phyloP scores from a whole-genome alignment of 2,888 invertebrate genomes.

The Entomobrya multifasciata region DNA sequence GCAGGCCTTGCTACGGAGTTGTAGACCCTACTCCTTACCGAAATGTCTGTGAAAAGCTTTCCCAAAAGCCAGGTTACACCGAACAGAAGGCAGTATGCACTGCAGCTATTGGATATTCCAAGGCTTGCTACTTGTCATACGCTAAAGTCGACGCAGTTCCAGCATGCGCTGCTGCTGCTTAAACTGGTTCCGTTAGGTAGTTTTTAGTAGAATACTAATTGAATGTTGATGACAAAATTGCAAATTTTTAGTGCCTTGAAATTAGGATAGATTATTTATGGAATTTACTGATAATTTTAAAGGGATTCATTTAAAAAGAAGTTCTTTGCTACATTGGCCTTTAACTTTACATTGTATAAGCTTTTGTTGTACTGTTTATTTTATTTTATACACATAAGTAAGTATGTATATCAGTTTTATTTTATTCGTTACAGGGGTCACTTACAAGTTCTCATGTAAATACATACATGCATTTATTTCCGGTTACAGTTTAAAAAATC shows the following conservation, averaged over 20 bases:
- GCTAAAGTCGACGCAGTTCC: conserved; percentile 65
- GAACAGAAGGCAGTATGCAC: conserved; percentile 75
- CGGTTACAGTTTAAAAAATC: conserved; percentile 1
- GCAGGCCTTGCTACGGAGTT: conserved; percentile 83
- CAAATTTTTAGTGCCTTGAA: too few relatives aligned
- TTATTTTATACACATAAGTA: background rate
- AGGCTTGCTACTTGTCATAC: conserved; percentile 67
- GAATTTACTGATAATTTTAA: background rate
- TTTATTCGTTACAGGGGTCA: conserved; percentile 47
- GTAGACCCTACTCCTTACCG: conserved; percentile 84
- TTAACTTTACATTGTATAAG: background rate
- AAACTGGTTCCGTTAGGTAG: background rate
- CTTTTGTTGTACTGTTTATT: background rate
- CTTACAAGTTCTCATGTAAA: conserved; percentile 54
- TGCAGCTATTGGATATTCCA: conserved; percentile 72
- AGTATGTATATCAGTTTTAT: background rate
- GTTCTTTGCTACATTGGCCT: conserved; percentile 47
- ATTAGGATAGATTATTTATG: too few relatives aligned
- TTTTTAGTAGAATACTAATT: background rate
- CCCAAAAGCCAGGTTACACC: conserved; percentile 71
- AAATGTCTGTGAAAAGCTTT: conserved; percentile 86
- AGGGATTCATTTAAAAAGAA: background rate
- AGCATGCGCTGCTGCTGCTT: conserved; percentile 53
- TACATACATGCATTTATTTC: conserved; percentile 19
- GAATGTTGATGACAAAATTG: background rate